Evolutionary conservation across 1,140 invertebrate genomes (phyloP).

Genomic region (Drosophila arawakana): DNA sequence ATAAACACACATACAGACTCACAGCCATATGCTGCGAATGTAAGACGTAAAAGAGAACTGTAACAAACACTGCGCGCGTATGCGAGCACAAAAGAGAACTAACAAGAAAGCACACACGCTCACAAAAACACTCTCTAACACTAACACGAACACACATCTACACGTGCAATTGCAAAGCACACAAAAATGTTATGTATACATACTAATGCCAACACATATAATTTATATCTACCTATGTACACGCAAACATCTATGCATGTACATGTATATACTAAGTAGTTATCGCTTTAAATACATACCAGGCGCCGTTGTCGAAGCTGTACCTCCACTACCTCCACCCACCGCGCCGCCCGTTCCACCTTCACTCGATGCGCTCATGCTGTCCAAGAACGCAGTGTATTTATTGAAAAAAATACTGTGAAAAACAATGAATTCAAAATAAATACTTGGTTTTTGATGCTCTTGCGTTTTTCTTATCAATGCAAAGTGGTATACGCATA

Average conservation of each 20-base stretch:
- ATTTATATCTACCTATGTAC: constrained; percentile 28
- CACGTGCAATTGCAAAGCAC: constrained; percentile 45
- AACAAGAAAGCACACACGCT: constrained; percentile 36
- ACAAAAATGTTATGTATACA: constrained; percentile 71
- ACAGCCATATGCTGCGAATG: constrained; percentile 62
- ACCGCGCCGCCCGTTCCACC: constrained; percentile 65
- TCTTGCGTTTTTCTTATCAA: constrained; percentile 58
- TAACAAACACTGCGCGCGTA: constrained; percentile 75
- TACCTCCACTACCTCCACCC: constrained; percentile 62
- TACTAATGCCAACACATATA: constrained; percentile 57
- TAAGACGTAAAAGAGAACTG: constrained; percentile 52
- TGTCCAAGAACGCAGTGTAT: constrained; percentile 58
- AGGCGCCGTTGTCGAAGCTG: constrained; percentile 67
- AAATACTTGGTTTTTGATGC: constrained; percentile 13
- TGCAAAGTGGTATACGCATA: constrained; percentile 18
- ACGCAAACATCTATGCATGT: constrained; percentile 13
- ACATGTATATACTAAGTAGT: constrained; percentile 39
- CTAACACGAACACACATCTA: constrained; percentile 13
- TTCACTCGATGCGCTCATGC: constrained; percentile 76
- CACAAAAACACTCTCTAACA: constrained; percentile 7
- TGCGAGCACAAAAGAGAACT: constrained; percentile 62
- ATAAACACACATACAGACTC: constrained; percentile 38
- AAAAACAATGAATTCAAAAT: constrained; percentile 19
- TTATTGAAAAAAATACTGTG: constrained; percentile 63
- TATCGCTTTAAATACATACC: constrained; percentile 64